These are phyloP conservation scores for Apoda limacodes DNA, from an alignment of 2,888 invertebrate species.

Conservation along the genomic window DNA sequence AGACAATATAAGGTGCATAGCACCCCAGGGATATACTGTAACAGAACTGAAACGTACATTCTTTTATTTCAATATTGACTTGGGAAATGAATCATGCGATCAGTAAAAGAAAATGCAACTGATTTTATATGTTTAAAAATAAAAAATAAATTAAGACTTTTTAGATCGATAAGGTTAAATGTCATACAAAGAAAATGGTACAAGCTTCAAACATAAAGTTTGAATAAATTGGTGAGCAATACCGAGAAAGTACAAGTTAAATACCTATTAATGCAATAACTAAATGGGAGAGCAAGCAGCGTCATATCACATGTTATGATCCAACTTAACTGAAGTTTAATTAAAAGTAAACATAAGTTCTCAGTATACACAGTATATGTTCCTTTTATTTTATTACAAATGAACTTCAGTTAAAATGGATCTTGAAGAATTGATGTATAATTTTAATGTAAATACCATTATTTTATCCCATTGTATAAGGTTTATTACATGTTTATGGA, in stretches of 20 bases:
- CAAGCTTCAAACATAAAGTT: conserved; percentile 34
- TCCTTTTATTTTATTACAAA: too few relatives aligned
- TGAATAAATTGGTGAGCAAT: conserved; percentile 44
- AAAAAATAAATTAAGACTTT: conserved; percentile 24
- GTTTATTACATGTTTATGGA: conserved; percentile 50
- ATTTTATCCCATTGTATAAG: conserved; percentile 44
- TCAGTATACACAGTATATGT: too few relatives aligned
- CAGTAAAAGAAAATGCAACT: conserved; percentile 4
- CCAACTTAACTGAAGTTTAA: conserved; percentile 31
- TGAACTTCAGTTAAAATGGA: too few relatives aligned
- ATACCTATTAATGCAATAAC: conserved; percentile 36
- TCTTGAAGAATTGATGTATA: too few relatives aligned
- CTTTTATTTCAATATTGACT: conserved; percentile 1
- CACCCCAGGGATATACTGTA: background rate
- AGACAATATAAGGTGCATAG: conserved; percentile 2
- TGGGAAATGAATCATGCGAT: conserved; percentile 2
- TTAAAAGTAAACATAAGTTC: too few relatives aligned
- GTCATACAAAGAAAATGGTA: conserved; percentile 30
- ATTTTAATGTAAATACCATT: conserved; percentile 37
- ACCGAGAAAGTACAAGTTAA: conserved; percentile 47
- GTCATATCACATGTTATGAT: conserved; percentile 35
- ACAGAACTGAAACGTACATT: conserved; percentile 4
- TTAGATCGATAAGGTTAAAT: conserved; percentile 38
- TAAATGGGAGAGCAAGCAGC: conserved; percentile 25
- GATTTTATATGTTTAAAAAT: conserved; percentile 20